phyloP scores from a whole-genome alignment of 2,797 vertebrate species.

The Acanthopagrus latus region DNA sequence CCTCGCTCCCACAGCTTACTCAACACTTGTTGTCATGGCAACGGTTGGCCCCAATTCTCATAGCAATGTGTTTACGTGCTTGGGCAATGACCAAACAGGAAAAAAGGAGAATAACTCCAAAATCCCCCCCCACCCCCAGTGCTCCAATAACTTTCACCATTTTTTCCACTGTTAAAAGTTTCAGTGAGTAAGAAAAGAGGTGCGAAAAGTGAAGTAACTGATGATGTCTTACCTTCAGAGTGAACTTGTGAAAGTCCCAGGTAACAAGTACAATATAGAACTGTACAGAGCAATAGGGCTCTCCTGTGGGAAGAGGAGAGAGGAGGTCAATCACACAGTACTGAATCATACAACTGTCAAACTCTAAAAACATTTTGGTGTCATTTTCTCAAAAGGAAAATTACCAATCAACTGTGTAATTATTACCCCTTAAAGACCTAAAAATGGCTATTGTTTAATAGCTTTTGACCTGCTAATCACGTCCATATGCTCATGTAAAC shows the following conservation, averaged over 20 bases:
- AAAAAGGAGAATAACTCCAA: conserved; percentile 41
- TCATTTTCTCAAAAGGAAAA: background rate
- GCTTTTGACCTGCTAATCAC: too few species aligned
- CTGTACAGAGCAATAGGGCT: conserved; percentile 94
- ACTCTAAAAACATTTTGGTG: background rate
- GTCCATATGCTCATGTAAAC: too few species aligned
- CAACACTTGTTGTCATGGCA: conserved; percentile 60
- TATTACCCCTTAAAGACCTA: too few species aligned
- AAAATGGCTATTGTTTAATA: too few species aligned
- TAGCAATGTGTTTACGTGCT: conserved; percentile 60
- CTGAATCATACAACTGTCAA: conserved; percentile 1
- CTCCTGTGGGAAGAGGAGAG: conserved; percentile 87
- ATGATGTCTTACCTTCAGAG: conserved; percentile 92
- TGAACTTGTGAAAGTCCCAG: conserved; percentile 93
- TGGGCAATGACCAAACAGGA: conserved; percentile 55
- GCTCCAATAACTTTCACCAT: conserved; percentile 30
- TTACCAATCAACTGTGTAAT: background rate
- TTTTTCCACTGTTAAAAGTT: conserved; percentile 27
- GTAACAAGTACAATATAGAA: conserved; percentile 93
- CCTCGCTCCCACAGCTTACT: conserved; percentile 52
- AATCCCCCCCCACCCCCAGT: background rate
- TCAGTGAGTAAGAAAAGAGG: background rate
- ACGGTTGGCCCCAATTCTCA: conserved; percentile 51
- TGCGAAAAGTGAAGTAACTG: conserved; percentile 13
- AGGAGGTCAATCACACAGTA: conserved; percentile 44